phyloP scores from a whole-genome alignment of 2,113 vertebrate species.

The Mormoops blainvillei region DNA sequence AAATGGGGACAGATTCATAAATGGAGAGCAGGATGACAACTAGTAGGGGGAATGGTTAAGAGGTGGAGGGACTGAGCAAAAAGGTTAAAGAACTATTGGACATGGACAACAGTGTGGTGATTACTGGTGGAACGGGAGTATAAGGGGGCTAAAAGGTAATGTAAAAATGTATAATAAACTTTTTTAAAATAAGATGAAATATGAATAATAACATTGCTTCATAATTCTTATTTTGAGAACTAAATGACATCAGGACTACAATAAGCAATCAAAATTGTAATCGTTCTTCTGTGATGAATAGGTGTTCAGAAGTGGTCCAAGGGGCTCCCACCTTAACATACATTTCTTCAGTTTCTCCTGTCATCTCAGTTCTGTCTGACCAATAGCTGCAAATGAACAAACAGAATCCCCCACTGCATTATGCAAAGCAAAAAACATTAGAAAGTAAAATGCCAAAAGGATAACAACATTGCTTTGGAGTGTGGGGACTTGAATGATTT shows the following conservation, averaged over 20 bases:
- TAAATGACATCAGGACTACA: neutral
- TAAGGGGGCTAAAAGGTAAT: too few relatives aligned
- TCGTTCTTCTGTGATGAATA: neutral
- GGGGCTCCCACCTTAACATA: neutral
- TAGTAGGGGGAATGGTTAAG: too few relatives aligned
- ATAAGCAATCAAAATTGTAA: neutral
- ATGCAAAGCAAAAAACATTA: neutral
- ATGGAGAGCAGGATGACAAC: too few relatives aligned
- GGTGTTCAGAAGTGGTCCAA: neutral
- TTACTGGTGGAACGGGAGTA: too few relatives aligned
- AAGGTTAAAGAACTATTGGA: too few relatives aligned
- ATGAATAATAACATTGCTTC: neutral
- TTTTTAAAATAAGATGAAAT: neutral
- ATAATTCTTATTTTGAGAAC: neutral
- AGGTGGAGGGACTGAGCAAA: too few relatives aligned
- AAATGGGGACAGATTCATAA: too few relatives aligned
- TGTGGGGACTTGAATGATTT: neutral
- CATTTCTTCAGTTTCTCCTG: neutral
- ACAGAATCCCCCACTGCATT: neutral
- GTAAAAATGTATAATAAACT: too few relatives aligned
- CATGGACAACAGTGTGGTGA: too few relatives aligned
- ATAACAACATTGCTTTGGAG: neutral
- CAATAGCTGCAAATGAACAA: neutral
- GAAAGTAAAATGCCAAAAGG: neutral
- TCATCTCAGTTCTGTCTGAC: neutral